A percentile compares a stretch with the other conserved stretches of the same genome.
Evolutionary conservation across 2,888 invertebrate species (phyloP).

Genomic region (Scrobipalpa costella): DNA sequence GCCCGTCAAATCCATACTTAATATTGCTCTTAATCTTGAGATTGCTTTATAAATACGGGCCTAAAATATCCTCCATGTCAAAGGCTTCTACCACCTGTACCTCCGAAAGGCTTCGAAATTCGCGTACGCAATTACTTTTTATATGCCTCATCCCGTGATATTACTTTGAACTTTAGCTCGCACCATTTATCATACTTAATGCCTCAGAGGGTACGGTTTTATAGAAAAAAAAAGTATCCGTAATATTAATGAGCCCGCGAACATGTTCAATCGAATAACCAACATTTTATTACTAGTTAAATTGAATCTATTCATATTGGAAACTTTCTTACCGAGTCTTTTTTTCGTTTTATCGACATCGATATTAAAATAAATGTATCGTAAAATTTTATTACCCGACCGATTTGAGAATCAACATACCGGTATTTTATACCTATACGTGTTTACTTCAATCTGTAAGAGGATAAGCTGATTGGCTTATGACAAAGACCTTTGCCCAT

Average conservation of each 20-base stretch:
- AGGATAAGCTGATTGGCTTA: conserved; percentile 57
- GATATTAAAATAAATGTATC: conserved; percentile 59
- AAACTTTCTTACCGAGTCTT: conserved; percentile 29
- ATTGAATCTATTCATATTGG: conserved; percentile 47
- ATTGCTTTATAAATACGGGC: too few relatives aligned
- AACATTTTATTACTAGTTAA: conserved; percentile 54
- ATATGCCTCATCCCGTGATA: conserved; percentile 18
- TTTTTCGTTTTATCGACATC: conserved; percentile 52
- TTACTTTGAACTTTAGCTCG: conserved; percentile 12
- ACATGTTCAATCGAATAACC: conserved; percentile 41
- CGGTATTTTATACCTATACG: conserved; percentile 41
- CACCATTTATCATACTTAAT: conserved; percentile 25
- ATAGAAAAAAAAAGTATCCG: conserved; percentile 39
- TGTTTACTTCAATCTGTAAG: conserved; percentile 48
- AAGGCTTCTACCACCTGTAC: not conserved
- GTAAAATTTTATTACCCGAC: conserved; percentile 59
- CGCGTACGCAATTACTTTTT: conserved; percentile 18
- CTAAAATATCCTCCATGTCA: not conserved
- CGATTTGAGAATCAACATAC: conserved; percentile 40
- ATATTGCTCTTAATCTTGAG: too few relatives aligned
- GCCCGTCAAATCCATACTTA: too few relatives aligned
- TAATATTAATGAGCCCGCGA: conserved; percentile 43
- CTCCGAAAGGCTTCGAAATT: conserved; percentile 1
- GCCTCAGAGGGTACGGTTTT: conserved; percentile 5
- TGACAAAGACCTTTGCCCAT: conserved; percentile 44